phyloP scores from a whole-genome alignment of 2,113 vertebrate species.

The Gopherus evgoodei region DNA sequence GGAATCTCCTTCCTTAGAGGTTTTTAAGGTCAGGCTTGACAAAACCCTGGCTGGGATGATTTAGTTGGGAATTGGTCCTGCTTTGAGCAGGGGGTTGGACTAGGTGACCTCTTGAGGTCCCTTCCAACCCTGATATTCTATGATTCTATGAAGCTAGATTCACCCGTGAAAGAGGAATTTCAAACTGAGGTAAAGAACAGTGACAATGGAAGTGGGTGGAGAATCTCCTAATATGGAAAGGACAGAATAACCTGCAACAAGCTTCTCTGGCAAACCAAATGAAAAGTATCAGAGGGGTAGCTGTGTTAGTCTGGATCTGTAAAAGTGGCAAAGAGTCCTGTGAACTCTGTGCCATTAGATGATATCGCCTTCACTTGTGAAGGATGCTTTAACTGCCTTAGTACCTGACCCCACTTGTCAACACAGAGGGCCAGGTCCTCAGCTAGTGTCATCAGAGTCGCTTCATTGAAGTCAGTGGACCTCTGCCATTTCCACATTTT shows the following conservation, averaged over 20 bases:
- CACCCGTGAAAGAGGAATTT: not conserved
- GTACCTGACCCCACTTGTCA: not conserved
- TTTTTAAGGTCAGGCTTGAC: too few species aligned
- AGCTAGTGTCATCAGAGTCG: not conserved
- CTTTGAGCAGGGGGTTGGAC: too few species aligned
- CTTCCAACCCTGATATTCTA: too few species aligned
- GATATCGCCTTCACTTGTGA: not conserved
- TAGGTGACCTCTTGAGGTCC: too few species aligned
- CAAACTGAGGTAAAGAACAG: not conserved
- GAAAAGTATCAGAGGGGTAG: too few species aligned
- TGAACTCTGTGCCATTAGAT: not conserved
- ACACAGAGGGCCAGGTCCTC: not conserved
- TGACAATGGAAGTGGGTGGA: not conserved
- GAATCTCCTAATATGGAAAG: not conserved
- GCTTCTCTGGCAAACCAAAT: not conserved
- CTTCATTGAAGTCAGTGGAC: not conserved
- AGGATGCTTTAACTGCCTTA: not conserved
- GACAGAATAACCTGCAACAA: not conserved
- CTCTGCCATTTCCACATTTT: too few species aligned
- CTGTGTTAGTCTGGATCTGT: too few species aligned
- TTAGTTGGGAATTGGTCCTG: too few species aligned
- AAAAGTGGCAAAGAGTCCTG: too few species aligned
- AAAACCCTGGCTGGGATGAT: too few species aligned
- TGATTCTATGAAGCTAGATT: not conserved
- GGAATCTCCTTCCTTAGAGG: too few species aligned